Base-by-base conservation (phyloP, 1,140 invertebrate genomes). In the Leptestheria dahalacensis region DNA sequence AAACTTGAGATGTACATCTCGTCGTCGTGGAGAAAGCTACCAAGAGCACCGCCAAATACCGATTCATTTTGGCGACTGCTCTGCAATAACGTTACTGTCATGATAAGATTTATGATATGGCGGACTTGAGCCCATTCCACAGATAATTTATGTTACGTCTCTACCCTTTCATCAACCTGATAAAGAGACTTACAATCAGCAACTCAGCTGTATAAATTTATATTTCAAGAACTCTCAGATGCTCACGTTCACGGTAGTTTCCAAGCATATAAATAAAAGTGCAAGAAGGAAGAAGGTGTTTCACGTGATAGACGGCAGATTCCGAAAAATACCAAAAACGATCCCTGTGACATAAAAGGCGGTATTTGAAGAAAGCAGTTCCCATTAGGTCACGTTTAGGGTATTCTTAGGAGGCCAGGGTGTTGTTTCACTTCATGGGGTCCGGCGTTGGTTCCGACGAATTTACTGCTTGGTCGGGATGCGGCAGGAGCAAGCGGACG, bases 401-500 rank as follows among this genome's bases (percentile, higher is more conserved):
- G 58, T 51, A 60, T 60, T 52, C 47, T 29, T 49, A 28, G 49
- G 49, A 49, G 58, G 58, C 26, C 49, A 33, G 21, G 15, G 2
- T 33, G 21, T 21, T 50, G 12, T 4, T 15, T 21, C 11, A n/a
- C 46, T 48, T 12, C 29, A 51, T 4, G 18, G 47, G 21, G 49
- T 23, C 12, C 10, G 25, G 41, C 41, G 26, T 59, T 23, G 57
- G 25, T 6, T 49, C 18, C 18, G 28, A 33, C 23, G 55, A 33
- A 21, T 24, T 57, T 55, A 60, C 24, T 25, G 49, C 48, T 61
- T 62, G 28, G 56, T 28, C 12, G 64, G 63, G 29, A 64, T 51
- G 56, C 63, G 63, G 54, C 64, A 65, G 21, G 64, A 65, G 48
- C 65, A 66, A 21, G 64, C 65, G 18, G 64, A 65, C 15, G 65